Conservation (phyloP, 2,113 vertebrate genomes). For the Rafetus swinhoei region DNA sequence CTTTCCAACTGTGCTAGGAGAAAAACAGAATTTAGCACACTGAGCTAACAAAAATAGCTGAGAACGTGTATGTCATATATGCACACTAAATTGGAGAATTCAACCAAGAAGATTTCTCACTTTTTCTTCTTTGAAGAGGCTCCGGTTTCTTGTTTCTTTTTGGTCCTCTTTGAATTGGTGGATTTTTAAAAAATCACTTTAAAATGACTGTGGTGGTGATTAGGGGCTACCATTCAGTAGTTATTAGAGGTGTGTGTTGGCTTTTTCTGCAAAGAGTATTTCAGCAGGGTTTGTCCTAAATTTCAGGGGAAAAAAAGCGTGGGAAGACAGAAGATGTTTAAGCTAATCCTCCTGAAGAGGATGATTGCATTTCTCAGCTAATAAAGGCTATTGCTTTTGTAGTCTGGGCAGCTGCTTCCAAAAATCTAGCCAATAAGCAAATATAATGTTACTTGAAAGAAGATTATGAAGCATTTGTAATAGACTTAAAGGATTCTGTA, state of each 20-base stretch:
- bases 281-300: neutral
- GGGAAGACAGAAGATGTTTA: neutral
- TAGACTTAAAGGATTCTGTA: neutral
- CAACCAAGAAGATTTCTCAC: fast-evolving
- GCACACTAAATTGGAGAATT: neutral
- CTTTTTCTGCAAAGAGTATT: neutral
- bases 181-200: neutral
- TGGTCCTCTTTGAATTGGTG: neutral
- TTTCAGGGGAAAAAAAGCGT: neutral
- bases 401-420: neutral
- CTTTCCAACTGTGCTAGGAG: neutral
- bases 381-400: neutral
- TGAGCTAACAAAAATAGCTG: neutral
- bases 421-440: neutral
- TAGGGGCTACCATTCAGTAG: neutral
- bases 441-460: neutral
- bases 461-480: neutral
- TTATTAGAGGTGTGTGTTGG: neutral
- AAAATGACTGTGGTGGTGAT: neutral
- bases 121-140: neutral
- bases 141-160: neutral
- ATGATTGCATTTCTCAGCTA: neutral
- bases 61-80: neutral
- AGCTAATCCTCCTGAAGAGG: neutral
- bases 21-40: neutral